A percentile compares a stretch with the other conserved stretches of the same genome.
Conservation (phyloP, 2,888 invertebrate species). For the Euphydryas editha region DNA sequence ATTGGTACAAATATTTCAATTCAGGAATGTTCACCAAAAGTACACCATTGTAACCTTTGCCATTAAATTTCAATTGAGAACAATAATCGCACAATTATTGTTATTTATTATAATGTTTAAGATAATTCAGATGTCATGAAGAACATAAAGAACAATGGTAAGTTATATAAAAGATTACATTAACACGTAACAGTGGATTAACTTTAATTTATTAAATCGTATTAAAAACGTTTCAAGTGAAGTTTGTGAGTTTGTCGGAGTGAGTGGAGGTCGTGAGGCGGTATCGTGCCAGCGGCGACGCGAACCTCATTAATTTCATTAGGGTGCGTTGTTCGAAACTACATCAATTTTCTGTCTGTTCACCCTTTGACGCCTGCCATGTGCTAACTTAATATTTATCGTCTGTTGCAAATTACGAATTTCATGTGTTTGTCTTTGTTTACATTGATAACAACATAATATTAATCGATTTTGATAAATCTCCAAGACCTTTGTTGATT, state of each 20-base stretch:
- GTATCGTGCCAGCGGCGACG: conserved; percentile 38
- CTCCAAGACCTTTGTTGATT: too few relatives aligned
- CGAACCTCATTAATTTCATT: conserved; percentile 49
- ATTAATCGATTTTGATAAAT: neutral
- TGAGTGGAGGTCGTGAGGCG: conserved; percentile 3
- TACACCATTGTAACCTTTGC: too few relatives aligned
- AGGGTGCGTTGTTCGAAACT: conserved; percentile 48
- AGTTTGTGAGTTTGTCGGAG: neutral
- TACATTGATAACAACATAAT: neutral
- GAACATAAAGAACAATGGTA: too few relatives aligned
- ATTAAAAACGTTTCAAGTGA: neutral
- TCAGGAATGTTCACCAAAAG: too few relatives aligned
- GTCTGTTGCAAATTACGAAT: conserved; percentile 16
- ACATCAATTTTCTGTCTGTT: conserved; percentile 47
- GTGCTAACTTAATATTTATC: conserved; percentile 42
- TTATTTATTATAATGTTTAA: too few relatives aligned
- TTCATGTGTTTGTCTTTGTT: conserved; percentile 7
- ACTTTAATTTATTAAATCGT: neutral
- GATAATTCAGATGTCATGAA: too few relatives aligned
- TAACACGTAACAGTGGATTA: too few relatives aligned
- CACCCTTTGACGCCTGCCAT: conserved; percentile 39
- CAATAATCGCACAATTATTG: too few relatives aligned
- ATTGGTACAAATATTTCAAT: too few relatives aligned
- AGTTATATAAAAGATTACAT: too few relatives aligned
- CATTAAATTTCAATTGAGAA: too few relatives aligned